These are phyloP conservation scores for Ooceraea biroi DNA, from an alignment of 1,140 invertebrate genomes.

Conservation along the genomic window DNA sequence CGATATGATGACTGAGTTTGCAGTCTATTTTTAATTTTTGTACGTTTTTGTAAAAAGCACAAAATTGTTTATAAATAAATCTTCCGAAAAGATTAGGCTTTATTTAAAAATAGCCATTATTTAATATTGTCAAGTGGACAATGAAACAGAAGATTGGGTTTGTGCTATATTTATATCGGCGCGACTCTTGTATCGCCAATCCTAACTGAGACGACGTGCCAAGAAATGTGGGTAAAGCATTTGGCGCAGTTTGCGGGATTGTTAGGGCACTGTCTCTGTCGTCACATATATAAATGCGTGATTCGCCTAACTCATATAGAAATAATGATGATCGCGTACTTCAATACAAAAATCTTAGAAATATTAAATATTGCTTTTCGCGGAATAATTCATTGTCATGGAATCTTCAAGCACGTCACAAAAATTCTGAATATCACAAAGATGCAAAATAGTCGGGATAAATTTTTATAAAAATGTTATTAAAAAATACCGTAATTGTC, in stretches of 20 bases:
- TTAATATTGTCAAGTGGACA: conserved; percentile 11
- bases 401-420: not conserved
- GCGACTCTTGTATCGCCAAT: conserved; percentile 50
- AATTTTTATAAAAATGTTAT: not conserved
- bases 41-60: not conserved
- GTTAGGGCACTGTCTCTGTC: conserved; percentile 48
- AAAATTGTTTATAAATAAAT: not conserved
- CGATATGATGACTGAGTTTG: not conserved
- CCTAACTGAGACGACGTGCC: conserved; percentile 41
- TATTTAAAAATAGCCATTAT: conserved; percentile 21
- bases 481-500: not conserved
- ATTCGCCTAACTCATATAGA: conserved; percentile 24
- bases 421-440: not conserved
- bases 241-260: conserved; percentile 58
- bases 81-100: not conserved
- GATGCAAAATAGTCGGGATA: conserved; percentile 11
- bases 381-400: not conserved
- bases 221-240: conserved; percentile 58
- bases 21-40: not conserved
- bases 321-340: not conserved
- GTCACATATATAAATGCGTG: conserved; percentile 46
- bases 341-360: not conserved
- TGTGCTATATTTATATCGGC: conserved; percentile 52
- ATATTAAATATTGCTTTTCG: conserved; percentile 13
- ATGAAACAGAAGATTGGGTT: conserved; percentile 36